phyloP scores from a whole-genome alignment of 2,113 vertebrate species.

The Gallinago paraguaiae region DNA sequence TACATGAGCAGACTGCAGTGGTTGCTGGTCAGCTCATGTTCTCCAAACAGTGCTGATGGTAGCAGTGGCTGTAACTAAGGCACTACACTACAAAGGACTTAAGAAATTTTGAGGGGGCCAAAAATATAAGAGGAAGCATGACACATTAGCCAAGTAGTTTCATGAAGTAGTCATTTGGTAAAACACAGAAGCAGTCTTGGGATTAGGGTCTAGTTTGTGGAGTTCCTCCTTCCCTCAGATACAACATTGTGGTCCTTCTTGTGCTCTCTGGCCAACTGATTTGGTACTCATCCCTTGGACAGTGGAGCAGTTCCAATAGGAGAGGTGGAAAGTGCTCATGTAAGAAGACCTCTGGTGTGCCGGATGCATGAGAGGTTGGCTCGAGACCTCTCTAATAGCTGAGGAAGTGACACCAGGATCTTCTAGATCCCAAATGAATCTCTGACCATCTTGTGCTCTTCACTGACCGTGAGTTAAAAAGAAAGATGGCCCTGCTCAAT shows the following conservation, averaged over 20 bases:
- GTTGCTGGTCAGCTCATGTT: not conserved
- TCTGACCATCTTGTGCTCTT: not conserved
- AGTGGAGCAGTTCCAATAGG: not conserved
- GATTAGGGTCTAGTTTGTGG: not conserved
- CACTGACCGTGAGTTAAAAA: not conserved
- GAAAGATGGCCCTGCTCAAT: not conserved
- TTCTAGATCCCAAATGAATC: not conserved
- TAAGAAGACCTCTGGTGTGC: not conserved
- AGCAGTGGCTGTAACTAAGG: not conserved
- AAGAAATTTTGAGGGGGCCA: not conserved
- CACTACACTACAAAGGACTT: not conserved
- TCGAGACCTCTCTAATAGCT: not conserved
- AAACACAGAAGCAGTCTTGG: conserved; percentile 9
- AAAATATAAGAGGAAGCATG: not conserved
- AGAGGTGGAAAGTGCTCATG: not conserved
- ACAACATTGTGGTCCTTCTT: not conserved
- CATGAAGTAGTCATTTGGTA: not conserved
- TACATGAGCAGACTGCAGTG: not conserved
- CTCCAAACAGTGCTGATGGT: not conserved
- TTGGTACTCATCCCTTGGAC: not conserved
- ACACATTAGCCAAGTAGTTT: not conserved
- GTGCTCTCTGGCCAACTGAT: not conserved
- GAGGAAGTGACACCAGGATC: not conserved
- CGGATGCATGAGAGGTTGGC: not conserved
- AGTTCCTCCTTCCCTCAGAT: conserved; percentile 2